These are phyloP conservation scores for Netelia fuscicornis DNA, from an alignment of 2,888 invertebrate species.

Conservation along the genomic window DNA sequence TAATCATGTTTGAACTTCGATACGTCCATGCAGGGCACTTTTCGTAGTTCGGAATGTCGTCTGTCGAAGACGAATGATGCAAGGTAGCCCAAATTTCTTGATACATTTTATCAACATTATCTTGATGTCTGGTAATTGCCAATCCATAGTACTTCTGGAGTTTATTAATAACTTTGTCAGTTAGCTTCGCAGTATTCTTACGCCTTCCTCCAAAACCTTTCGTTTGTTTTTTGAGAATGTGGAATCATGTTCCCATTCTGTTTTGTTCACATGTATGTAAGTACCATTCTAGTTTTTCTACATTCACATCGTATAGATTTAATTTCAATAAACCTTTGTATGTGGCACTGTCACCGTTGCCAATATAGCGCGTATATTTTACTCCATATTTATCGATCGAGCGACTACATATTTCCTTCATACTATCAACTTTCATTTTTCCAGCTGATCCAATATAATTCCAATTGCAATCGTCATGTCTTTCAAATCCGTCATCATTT, in stretches of 20 bases:
- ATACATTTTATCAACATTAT: conserved; percentile 72
- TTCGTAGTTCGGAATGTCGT: too few species aligned
- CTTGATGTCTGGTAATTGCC: conserved; percentile 70
- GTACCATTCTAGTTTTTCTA: conserved; percentile 48
- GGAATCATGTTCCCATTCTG: conserved; percentile 63
- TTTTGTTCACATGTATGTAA: conserved; percentile 44
- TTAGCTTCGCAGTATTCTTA: conserved; percentile 52
- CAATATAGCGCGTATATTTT: conserved; percentile 45
- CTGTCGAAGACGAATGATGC: too few species aligned
- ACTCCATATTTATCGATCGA: conserved; percentile 60
- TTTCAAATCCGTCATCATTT: neutral
- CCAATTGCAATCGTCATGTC: conserved; percentile 42
- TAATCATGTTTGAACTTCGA: conserved; percentile 8
- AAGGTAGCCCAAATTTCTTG: conserved; percentile 50
- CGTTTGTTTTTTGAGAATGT: conserved; percentile 50
- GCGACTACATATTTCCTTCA: conserved; percentile 62
- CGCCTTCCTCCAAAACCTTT: conserved; percentile 40
- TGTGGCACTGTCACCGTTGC: conserved; percentile 42
- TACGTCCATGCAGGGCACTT: neutral
- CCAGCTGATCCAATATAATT: conserved; percentile 47
- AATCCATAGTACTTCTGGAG: conserved; percentile 77
- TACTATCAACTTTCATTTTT: conserved; percentile 52
- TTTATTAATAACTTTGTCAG: conserved; percentile 73
- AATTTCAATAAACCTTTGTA: conserved; percentile 64
- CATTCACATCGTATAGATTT: conserved; percentile 60